Conservation (phyloP, 2,888 invertebrate genomes). For the Choreutis nemorana region DNA sequence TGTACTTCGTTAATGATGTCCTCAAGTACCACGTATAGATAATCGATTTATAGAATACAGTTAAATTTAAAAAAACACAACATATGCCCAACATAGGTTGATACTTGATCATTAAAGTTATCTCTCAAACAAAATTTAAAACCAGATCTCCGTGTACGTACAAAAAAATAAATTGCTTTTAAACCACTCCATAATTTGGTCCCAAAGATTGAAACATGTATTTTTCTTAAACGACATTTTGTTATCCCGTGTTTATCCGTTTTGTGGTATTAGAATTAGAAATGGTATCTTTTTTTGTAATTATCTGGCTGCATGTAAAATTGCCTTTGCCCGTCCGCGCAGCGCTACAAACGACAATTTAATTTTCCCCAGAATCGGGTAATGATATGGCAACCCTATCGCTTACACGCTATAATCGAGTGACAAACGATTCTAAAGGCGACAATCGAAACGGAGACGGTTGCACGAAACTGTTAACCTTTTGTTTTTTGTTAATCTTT, state of each 20-base stretch:
- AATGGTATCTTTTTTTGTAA: constrained; percentile 33
- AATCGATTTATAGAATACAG: no score
- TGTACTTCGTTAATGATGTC: no score
- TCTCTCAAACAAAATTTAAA: no score
- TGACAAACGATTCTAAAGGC: constrained; percentile 57
- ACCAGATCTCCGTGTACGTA: no score
- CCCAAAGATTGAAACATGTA: constrained; percentile 34
- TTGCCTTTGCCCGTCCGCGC: constrained; percentile 37
- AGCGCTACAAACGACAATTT: constrained; percentile 51
- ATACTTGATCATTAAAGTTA: not conserved
- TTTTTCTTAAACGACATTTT: constrained; percentile 64
- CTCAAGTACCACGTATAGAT: no score
- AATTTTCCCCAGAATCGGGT: constrained; percentile 46
- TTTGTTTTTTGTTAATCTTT: no score
- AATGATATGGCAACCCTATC: constrained; percentile 48
- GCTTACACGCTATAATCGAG: constrained; percentile 52
- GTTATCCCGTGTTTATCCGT: constrained; percentile 53
- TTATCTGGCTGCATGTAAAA: constrained; percentile 37
- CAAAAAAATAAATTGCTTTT: constrained; percentile 20
- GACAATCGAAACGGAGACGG: constrained; percentile 26
- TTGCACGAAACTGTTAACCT: constrained; percentile 5
- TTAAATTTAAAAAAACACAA: no score
- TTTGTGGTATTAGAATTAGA: constrained; percentile 58
- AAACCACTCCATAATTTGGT: constrained; percentile 32
- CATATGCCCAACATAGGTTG: no score